These are phyloP conservation scores for Hestina assimilis DNA, from an alignment of 1,140 invertebrate species.

Conservation along the genomic window DNA sequence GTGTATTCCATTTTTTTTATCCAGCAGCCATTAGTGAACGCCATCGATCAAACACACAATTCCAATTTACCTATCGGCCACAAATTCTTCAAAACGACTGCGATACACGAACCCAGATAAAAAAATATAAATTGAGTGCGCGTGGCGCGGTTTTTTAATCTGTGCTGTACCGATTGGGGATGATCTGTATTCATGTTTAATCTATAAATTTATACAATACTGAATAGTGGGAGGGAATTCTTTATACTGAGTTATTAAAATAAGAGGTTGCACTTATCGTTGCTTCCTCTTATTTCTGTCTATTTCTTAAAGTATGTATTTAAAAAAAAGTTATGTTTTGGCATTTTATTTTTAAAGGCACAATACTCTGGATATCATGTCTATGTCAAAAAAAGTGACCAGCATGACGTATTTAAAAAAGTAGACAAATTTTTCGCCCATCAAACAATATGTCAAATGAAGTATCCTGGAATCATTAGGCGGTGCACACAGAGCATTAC, in stretches of 20 bases:
- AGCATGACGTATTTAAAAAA: neutral
- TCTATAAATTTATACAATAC: no score
- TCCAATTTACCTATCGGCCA: constrained; percentile 69
- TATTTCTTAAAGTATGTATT: no score
- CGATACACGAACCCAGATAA: constrained; percentile 48
- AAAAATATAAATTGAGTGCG: constrained; percentile 47
- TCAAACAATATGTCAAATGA: neutral
- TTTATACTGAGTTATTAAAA: no score
- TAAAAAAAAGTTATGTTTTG: no score
- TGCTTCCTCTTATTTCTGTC: no score
- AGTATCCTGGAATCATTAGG: neutral
- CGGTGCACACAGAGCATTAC: neutral
- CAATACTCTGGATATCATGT: no score
- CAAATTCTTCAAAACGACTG: constrained; percentile 67
- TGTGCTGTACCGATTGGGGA: neutral
- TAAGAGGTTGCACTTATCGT: no score
- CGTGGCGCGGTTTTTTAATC: constrained; percentile 27
- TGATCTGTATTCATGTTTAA: constrained; percentile 8
- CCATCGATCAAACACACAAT: constrained; percentile 69
- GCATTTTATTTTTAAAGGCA: no score
- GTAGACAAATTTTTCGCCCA: neutral
- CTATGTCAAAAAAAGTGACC: neutral
- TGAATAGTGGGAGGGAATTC: no score
- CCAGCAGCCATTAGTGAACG: constrained; percentile 54
- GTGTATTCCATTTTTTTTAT: constrained; percentile 37